These are phyloP conservation scores for Apoda limacodes DNA, from an alignment of 2,888 invertebrate genomes.

Conservation along the genomic window DNA sequence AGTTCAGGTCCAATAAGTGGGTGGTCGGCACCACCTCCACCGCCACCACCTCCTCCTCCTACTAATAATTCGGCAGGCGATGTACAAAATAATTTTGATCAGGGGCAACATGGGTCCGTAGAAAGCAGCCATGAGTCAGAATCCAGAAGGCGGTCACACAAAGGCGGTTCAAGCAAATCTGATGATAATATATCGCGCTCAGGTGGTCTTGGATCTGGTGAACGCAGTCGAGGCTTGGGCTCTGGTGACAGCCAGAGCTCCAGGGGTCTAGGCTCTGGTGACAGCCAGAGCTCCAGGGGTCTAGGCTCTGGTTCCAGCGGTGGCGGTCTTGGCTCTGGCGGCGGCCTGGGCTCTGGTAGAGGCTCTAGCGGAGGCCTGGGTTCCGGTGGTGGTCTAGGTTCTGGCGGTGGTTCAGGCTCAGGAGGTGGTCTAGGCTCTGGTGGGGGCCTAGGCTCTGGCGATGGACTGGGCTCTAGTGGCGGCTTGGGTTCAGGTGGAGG, in stretches of 20 bases:
- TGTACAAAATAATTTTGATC: constrained; percentile 25
- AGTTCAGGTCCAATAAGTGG: constrained; percentile 28
- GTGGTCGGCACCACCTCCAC: constrained; percentile 50
- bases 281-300: constrained; percentile 21
- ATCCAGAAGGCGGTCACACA: constrained; percentile 56
- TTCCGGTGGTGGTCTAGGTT: constrained; percentile 22
- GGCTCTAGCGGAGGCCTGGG: no score
- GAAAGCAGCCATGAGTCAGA: constrained; percentile 57
- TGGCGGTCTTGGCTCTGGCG: constrained; percentile 20
- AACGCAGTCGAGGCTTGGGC: constrained; percentile 27
- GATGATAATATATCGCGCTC: no score
- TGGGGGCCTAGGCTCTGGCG: constrained; percentile 28
- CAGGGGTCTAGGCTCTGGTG: constrained; percentile 28
- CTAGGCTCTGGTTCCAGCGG: constrained; percentile 27
- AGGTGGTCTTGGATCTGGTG: constrained; percentile 29
- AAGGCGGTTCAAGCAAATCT: constrained; percentile 19
- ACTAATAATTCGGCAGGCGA: constrained; percentile 32
- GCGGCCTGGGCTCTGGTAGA: constrained; percentile 18
- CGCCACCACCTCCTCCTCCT: constrained; percentile 50
- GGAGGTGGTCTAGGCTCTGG: constrained; percentile 28
- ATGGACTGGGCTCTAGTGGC: constrained; percentile 22
- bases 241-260: constrained; percentile 23
- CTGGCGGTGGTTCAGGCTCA: constrained; percentile 26
- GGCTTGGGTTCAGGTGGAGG: constrained; percentile 23
- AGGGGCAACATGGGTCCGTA: constrained; percentile 47